Conservation (phyloP, 2,113 vertebrate species). For the Mesocricetus auratus region DNA sequence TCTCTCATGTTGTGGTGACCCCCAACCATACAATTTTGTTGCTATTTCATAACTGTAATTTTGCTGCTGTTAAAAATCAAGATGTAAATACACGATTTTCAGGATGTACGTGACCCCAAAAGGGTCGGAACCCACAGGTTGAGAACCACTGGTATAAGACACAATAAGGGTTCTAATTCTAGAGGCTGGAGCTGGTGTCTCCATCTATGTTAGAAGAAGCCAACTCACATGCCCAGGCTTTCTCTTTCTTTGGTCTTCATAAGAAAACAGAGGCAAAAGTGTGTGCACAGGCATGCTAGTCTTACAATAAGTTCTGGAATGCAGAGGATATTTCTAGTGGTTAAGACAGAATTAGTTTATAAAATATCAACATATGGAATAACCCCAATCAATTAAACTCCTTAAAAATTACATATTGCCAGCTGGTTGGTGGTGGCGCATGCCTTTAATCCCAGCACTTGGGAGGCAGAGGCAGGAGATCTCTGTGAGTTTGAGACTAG, state of each 20-base stretch:
- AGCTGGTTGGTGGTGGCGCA: too few relatives aligned
- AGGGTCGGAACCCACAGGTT: background rate
- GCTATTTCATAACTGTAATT: background rate
- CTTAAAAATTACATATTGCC: background rate
- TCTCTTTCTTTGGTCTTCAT: background rate
- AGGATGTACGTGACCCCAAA: background rate
- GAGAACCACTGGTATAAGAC: background rate
- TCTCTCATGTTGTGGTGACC: background rate
- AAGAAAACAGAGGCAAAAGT: background rate
- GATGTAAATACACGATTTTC: background rate
- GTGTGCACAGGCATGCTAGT: background rate
- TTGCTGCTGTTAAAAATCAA: background rate
- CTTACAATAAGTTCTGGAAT: background rate
- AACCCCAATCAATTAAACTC: background rate
- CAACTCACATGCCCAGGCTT: background rate
- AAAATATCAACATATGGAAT: background rate
- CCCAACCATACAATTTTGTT: background rate
- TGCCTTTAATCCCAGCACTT: too few relatives aligned
- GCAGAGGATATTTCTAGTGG: background rate
- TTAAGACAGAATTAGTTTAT: conserved; percentile 9
- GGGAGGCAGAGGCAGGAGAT: too few relatives aligned
- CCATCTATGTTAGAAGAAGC: background rate
- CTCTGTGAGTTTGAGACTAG: too few relatives aligned
- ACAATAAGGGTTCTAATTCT: background rate
- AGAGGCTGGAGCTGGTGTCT: background rate